Evolutionary conservation across 2,113 vertebrate genomes (phyloP).

Genomic region (human): GRCh38 chr11:7728001-7728500

Average conservation of each 20-base stretch:
- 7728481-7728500: conserved; percentile 11
- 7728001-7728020: neutral
- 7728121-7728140: neutral
- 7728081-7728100: neutral
- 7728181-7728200: neutral
- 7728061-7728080: neutral
- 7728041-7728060: neutral
- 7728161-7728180: neutral
- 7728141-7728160: neutral
- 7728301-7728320: neutral
- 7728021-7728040: neutral
- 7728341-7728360: neutral
- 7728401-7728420: conserved; percentile 24
- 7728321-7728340: neutral
- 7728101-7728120: neutral
- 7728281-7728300: neutral
- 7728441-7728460: conserved; percentile 55
- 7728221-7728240: neutral
- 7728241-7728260: neutral
- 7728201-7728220: neutral
- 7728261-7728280: neutral
- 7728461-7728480: conserved; percentile 30
- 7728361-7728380: neutral
- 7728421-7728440: conserved; percentile 53
- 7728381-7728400: neutral